Percentiles rank a stretch among this genome's conserved stretches.
phyloP scores from a whole-genome alignment of 2,888 invertebrate species.

The Helobdella robusta region DNA sequence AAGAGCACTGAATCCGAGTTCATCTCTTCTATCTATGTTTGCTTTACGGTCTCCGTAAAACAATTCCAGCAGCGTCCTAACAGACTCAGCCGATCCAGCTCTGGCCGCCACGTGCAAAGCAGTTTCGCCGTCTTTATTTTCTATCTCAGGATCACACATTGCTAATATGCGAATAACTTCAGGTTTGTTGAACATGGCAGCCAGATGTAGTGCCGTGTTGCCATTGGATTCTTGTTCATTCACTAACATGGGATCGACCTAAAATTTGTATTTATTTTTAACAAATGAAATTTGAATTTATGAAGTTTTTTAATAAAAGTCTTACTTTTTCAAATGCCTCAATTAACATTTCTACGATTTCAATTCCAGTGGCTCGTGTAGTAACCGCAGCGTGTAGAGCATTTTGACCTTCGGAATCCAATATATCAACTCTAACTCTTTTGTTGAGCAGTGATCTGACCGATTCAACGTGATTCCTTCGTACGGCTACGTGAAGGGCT shows the following conservation, averaged over 20 bases:
- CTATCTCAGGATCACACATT: slow-evolving; percentile 26
- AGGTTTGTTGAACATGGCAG: slow-evolving; percentile 21
- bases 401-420: slow-evolving; percentile 22
- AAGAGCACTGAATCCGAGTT: slow-evolving; percentile 25
- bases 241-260: slow-evolving; percentile 15
- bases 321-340: slow-evolving; percentile 19
- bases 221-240: slow-evolving; percentile 27
- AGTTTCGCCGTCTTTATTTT: slow-evolving; percentile 30
- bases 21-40: slow-evolving; percentile 28
- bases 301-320: background rate
- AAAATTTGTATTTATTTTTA: background rate
- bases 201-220: slow-evolving; percentile 28
- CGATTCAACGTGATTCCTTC: slow-evolving; percentile 18
- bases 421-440: slow-evolving; percentile 16
- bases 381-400: slow-evolving; percentile 21
- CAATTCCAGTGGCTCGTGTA: slow-evolving; percentile 19
- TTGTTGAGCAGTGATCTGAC: slow-evolving; percentile 11
- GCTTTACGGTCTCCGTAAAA: slow-evolving; percentile 23
- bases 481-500: slow-evolving; percentile 27
- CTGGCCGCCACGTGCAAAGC: slow-evolving; percentile 27
- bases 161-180: slow-evolving; percentile 20
- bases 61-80: slow-evolving; percentile 23
- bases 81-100: slow-evolving; percentile 21
- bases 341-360: slow-evolving; percentile 12
- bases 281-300: background rate